phyloP scores from a whole-genome alignment of 1,140 invertebrate genomes.

The Drosophila obscura region DNA sequence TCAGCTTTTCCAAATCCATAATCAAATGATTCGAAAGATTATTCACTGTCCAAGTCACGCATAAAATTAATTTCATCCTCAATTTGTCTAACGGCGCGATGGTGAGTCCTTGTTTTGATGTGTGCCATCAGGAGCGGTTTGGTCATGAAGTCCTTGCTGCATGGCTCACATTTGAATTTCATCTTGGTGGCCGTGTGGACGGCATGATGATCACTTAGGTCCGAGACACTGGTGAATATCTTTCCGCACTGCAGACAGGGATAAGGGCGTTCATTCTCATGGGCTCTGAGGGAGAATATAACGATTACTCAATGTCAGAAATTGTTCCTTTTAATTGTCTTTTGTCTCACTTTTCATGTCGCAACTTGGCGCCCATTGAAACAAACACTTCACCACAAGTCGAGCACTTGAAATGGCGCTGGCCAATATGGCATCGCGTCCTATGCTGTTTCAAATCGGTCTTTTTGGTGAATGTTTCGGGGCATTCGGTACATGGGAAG shows the following conservation, averaged over 20 bases:
- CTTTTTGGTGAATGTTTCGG: slow-evolving; percentile 23
- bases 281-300: slow-evolving; percentile 36
- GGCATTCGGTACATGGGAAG: slow-evolving; percentile 54
- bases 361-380: slow-evolving; percentile 33
- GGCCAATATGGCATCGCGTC: slow-evolving; percentile 12
- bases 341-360: slow-evolving; percentile 58
- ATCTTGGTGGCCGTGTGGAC: slow-evolving; percentile 8
- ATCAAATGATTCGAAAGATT: no score
- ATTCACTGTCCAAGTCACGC: background rate
- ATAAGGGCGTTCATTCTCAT: slow-evolving; percentile 66
- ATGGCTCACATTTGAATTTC: slow-evolving; percentile 51
- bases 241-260: slow-evolving; percentile 60
- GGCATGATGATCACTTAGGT: slow-evolving; percentile 37
- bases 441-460: slow-evolving; percentile 26
- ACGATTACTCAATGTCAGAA: background rate
- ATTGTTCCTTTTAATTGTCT: background rate
- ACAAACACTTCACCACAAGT: slow-evolving; percentile 49
- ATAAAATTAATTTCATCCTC: slow-evolving; percentile 45
- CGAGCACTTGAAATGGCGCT: slow-evolving; percentile 36
- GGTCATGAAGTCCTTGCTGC: slow-evolving; percentile 37
- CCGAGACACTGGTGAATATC: slow-evolving; percentile 28
- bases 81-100: slow-evolving; percentile 16
- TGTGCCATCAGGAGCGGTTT: slow-evolving; percentile 28
- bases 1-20: no score
- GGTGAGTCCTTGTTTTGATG: slow-evolving; percentile 37